Percentiles rank a stretch among this genome's conserved stretches.
These are phyloP conservation scores for Caenorhabditis tropicalis DNA, from an alignment of 1,140 invertebrate genomes.

Conservation along the genomic window DNA sequence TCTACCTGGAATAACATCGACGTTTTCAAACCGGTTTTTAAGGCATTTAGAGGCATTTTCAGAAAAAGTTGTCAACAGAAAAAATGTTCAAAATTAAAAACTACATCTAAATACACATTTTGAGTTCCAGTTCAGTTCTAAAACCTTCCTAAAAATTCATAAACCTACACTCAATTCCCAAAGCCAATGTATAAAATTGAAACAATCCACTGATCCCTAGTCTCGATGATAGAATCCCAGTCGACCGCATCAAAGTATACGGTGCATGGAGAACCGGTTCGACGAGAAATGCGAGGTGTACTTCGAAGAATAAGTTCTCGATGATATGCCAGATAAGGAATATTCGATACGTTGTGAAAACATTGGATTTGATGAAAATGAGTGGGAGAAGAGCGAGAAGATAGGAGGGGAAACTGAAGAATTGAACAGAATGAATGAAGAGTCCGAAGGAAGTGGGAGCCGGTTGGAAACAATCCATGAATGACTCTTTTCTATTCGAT, in stretches of 20 bases:
- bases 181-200: not conserved
- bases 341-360: constrained; percentile 2
- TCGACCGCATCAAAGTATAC: not conserved
- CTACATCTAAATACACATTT: no score
- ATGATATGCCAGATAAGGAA: not conserved
- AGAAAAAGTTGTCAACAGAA: no score
- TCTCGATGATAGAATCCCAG: not conserved
- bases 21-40: no score
- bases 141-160: no score
- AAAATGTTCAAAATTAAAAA: no score
- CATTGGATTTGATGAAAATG: not conserved
- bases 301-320: not conserved
- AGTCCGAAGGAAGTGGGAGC: not conserved
- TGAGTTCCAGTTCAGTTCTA: no score
- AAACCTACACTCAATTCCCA: not conserved
- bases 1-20: no score
- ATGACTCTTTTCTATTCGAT: not conserved
- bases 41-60: no score
- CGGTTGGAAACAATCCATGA: not conserved
- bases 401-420: not conserved
- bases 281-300: not conserved
- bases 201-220: not conserved
- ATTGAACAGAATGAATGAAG: not conserved
- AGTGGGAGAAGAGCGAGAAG: not conserved
- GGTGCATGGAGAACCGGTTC: not conserved